Conservation (phyloP, 2,113 vertebrate species). For the Myiozetetes cayanensis region DNA sequence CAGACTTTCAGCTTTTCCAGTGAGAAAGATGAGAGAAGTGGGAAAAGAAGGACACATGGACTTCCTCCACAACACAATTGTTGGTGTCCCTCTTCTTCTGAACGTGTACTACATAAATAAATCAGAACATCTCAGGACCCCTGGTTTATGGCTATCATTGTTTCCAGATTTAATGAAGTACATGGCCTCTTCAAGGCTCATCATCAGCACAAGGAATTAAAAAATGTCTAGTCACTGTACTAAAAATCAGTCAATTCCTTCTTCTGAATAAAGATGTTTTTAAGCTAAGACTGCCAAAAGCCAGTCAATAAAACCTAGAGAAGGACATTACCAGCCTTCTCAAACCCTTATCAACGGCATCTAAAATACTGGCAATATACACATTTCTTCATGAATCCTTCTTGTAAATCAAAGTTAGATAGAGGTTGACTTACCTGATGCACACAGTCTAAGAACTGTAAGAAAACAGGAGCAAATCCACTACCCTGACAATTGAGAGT, state of each 20-base stretch:
- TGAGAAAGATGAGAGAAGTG: not conserved
- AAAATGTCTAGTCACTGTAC: not conserved
- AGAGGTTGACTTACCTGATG: slow-evolving; percentile 85
- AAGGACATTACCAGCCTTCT: not conserved
- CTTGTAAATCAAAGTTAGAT: not conserved
- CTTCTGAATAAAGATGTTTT: not conserved
- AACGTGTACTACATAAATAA: not conserved
- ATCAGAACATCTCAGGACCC: not conserved
- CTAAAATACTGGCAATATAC: not conserved
- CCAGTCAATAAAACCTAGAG: not conserved
- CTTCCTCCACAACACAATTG: not conserved
- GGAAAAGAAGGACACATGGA: not conserved
- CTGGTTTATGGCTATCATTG: not conserved
- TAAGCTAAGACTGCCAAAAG: not conserved
- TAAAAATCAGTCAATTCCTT: not conserved
- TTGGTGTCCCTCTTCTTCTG: not conserved
- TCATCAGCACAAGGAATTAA: not conserved
- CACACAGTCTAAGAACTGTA: slow-evolving; percentile 96
- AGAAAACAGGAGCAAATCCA: slow-evolving; percentile 91
- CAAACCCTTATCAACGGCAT: not conserved
- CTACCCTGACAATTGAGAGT: slow-evolving; percentile 90
- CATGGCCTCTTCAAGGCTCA: not conserved
- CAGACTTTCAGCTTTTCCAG: not conserved
- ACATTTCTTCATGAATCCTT: not conserved
- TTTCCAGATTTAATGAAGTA: not conserved